These are phyloP conservation scores for Falcaria lacertinaria DNA, from an alignment of 2,888 invertebrate genomes.

Conservation along the genomic window DNA sequence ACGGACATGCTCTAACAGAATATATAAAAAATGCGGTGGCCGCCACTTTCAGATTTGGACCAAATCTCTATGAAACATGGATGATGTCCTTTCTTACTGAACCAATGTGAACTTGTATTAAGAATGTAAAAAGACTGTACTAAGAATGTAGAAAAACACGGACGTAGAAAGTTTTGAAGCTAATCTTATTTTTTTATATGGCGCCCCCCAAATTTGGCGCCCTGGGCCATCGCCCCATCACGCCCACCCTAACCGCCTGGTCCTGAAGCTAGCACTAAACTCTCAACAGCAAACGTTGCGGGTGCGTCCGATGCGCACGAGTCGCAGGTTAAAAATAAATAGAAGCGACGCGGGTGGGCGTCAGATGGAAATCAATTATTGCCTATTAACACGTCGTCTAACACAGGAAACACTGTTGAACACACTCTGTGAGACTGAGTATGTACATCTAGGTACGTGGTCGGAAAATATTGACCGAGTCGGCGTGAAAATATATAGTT, in stretches of 20 bases:
- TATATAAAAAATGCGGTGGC: no score
- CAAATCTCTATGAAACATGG: no score
- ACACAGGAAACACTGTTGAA: conserved; percentile 40
- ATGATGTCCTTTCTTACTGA: no score
- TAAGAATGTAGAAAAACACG: no score
- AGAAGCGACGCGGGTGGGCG: conserved; percentile 61
- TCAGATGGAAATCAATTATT: conserved; percentile 61
- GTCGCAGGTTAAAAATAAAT: conserved; percentile 41
- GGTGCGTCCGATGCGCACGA: conserved; percentile 15
- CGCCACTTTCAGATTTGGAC: no score
- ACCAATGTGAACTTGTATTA: no score
- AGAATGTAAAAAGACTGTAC: no score
- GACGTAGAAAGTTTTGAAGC: no score
- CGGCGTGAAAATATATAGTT: neutral
- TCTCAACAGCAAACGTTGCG: conserved; percentile 25
- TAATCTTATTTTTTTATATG: no score
- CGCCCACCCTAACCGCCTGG: conserved; percentile 29
- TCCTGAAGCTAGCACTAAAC: conserved; percentile 24
- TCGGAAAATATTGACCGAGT: neutral
- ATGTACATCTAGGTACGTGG: neutral
- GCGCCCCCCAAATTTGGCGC: no score
- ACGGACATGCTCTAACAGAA: no score
- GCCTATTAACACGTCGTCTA: conserved; percentile 60
- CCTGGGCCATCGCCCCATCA: no score
- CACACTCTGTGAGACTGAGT: conserved; percentile 7